Evolutionary conservation across 2,113 vertebrate species (phyloP), one percentile per base, ranked within the genome.

Genomic region (Pleuronectes platessa): DNA sequence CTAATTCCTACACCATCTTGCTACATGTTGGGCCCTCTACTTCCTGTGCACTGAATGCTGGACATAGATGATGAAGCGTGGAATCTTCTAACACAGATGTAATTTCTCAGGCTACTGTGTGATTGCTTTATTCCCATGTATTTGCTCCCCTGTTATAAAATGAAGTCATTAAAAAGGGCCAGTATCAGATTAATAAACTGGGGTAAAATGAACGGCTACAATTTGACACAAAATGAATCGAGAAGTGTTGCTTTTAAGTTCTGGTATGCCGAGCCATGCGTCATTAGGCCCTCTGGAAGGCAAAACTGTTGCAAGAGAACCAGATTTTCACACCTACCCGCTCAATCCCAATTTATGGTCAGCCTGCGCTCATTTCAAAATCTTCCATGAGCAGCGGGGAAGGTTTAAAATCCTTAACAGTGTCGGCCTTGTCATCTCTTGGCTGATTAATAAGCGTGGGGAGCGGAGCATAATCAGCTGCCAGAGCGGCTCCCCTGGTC

Each of bases 391-490:
- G 84, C 90, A 77, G 85, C 61, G 10, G 80, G 88, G 79, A 78
- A 78, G 81, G 85, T 89, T 89, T 84, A 88, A 92, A 92, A 89
- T 90, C 88, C 81, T 82, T 85, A 91, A 87, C 82, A 82, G 71
- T 89, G 87, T 86, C 67, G 42, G 88, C 79, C 86, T 79, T 87
- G 89, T 90, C 88, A 86, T 91, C 77, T 82, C 51, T 49, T 80
- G 82, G 81, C 84, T 94, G 92, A 92, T 93, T 92, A 92, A 90
- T 87, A 90, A 86, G 85, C 87, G 88, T 91, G 71, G 56, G 78
- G 69, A 62, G 58, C 62, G 61, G 60, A 78, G 81, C 68, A 82
- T 91, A 89, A 90, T 91, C 88, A 90, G 84, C 84, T 82, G 85
- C 88, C 86, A 78, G 79, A 77, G 83, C 74, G 21, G 71, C 84